These are phyloP conservation scores for Eupelmus urozonus DNA, from an alignment of 2,888 invertebrate species.

Conservation along the genomic window DNA sequence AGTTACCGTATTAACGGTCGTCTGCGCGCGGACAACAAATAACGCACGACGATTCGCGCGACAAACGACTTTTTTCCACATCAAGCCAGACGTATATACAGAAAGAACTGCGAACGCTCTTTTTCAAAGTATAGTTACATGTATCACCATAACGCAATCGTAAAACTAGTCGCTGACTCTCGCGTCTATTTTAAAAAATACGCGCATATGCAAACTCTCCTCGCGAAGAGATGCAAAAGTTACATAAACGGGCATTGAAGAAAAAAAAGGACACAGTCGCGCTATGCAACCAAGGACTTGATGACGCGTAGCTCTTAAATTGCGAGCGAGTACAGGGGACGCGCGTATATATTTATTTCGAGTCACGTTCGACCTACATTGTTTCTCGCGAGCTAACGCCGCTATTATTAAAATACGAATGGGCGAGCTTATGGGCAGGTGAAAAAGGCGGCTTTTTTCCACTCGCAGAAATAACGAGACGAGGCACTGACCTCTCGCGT, in stretches of 20 bases:
- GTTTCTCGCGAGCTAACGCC: background rate
- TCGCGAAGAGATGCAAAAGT: background rate
- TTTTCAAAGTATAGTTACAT: conserved; percentile 27
- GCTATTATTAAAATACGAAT: conserved; percentile 44
- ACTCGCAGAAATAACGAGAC: background rate
- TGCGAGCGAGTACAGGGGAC: background rate
- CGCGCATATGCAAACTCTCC: background rate
- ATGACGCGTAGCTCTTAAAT: conserved; percentile 32
- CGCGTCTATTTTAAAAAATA: too few relatives aligned
- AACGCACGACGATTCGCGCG: background rate
- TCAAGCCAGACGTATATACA: background rate
- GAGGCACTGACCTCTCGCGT: conserved; percentile 21
- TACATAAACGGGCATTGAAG: background rate
- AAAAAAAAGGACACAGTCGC: conserved; percentile 4
- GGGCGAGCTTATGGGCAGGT: conserved; percentile 4
- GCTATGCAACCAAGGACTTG: conserved; percentile 16
- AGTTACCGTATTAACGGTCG: conserved; percentile 16
- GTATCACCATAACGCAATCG: conserved; percentile 10
- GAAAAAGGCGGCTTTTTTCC: conserved; percentile 19
- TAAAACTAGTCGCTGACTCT: conserved; percentile 24
- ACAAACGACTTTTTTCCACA: background rate
- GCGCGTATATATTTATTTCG: conserved; percentile 35
- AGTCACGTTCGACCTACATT: conserved; percentile 56
- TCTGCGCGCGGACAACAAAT: background rate
- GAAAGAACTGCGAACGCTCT: background rate